Conservation (phyloP, 2,113 vertebrate species). For the Syngnathus floridae region DNA sequence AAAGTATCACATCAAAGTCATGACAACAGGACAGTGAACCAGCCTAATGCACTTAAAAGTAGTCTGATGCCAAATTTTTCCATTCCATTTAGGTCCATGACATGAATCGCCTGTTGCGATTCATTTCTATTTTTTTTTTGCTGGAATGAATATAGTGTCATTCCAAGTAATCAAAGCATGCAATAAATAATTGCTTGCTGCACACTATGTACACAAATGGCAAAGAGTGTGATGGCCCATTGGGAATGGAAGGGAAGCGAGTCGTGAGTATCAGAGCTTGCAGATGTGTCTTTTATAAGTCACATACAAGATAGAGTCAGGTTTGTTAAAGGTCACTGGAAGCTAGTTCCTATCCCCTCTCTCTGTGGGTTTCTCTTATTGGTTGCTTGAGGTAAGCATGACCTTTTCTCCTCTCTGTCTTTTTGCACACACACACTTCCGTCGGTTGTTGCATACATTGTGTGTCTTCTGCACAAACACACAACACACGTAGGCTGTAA, state of each 20-base stretch:
- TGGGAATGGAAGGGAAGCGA: constrained; percentile 10
- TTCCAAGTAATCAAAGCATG: constrained; percentile 16
- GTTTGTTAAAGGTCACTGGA: constrained; percentile 58
- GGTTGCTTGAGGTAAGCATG: constrained; percentile 59
- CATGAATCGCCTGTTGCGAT: neutral
- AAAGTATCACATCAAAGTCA: neutral
- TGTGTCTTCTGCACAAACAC: constrained; percentile 1
- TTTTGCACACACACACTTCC: constrained; percentile 25
- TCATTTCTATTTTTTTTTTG: neutral
- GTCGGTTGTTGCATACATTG: constrained; percentile 2
- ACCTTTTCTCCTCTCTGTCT: constrained; percentile 41
- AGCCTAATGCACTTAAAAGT: neutral
- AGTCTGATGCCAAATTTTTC: neutral
- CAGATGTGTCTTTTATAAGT: constrained; percentile 27
- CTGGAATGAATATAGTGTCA: neutral
- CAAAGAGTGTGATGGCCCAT: constrained; percentile 17
- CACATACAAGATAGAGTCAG: constrained; percentile 39
- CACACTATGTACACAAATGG: constrained; percentile 13
- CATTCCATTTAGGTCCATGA: too few species aligned
- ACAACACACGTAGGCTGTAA: constrained; percentile 17
- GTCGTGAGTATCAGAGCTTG: constrained; percentile 24
- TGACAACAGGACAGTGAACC: constrained; percentile 2
- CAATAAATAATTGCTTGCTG: constrained; percentile 8
- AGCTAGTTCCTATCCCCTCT: constrained; percentile 40
- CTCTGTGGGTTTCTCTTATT: constrained; percentile 52